Evolutionary conservation across 2,888 invertebrate species (phyloP).

Genomic region (Subacronicta megacephala): DNA sequence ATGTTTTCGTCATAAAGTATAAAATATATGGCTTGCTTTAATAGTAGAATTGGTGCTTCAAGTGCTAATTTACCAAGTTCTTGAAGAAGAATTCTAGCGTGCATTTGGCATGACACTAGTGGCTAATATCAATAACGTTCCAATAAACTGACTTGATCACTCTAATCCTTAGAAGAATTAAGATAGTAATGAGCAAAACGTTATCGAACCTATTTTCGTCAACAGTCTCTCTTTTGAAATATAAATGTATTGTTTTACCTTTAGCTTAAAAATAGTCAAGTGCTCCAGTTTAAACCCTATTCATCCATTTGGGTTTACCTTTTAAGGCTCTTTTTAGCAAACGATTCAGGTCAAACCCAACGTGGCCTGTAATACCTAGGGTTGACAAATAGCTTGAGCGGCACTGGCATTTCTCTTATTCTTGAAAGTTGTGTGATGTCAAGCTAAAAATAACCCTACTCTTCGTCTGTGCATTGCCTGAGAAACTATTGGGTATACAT

Average conservation of each 20-base stretch:
- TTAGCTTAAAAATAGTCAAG: constrained; percentile 10
- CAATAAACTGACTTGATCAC: too few relatives aligned
- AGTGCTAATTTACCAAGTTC: too few relatives aligned
- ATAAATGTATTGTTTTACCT: constrained; percentile 3
- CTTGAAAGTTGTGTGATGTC: neutral
- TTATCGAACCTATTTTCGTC: neutral
- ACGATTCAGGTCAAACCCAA: constrained; percentile 45
- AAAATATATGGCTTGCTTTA: too few relatives aligned
- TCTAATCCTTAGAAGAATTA: too few relatives aligned
- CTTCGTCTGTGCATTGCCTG: neutral
- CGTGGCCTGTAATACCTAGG: constrained; percentile 24
- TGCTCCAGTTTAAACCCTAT: constrained; percentile 35
- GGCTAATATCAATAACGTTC: too few relatives aligned
- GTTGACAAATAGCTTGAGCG: constrained; percentile 28
- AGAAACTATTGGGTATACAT: neutral
- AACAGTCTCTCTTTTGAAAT: neutral
- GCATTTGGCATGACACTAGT: too few relatives aligned
- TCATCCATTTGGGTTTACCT: constrained; percentile 36
- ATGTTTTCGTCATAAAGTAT: too few relatives aligned
- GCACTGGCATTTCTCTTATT: constrained; percentile 2
- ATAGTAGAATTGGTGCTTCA: too few relatives aligned
- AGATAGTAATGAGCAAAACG: neutral
- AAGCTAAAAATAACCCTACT: constrained; percentile 24
- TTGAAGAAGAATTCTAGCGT: too few relatives aligned
- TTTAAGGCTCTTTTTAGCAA: constrained; percentile 29